Evolutionary conservation across 2,888 invertebrate species (phyloP).

Genomic region (Pocota personata): DNA sequence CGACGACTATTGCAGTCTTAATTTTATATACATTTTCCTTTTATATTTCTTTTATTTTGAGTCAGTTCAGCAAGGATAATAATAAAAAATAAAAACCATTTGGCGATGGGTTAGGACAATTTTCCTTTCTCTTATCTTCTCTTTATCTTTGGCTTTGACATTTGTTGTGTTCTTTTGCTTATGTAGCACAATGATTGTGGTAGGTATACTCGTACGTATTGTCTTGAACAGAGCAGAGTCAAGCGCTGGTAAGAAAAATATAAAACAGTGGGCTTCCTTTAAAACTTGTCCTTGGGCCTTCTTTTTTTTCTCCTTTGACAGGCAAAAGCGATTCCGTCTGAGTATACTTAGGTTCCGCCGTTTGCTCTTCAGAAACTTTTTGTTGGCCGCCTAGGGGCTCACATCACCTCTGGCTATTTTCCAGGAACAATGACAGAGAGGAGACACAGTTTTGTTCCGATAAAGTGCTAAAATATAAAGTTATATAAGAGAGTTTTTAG

Average conservation of each 20-base stretch:
- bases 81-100: slow-evolving; percentile 58
- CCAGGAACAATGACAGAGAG: slow-evolving; percentile 40
- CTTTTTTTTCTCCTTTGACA: slow-evolving; percentile 54
- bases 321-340: slow-evolving; percentile 64
- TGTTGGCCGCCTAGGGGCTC: slow-evolving; percentile 44
- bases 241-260: slow-evolving; percentile 50
- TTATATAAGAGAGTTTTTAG: background rate
- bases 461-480: slow-evolving; percentile 35
- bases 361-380: slow-evolving; percentile 53
- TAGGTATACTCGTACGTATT: slow-evolving; percentile 29
- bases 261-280: slow-evolving; percentile 46
- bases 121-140: slow-evolving; percentile 54
- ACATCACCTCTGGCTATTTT: slow-evolving; percentile 65
- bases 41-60: slow-evolving; percentile 24
- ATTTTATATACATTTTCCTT: slow-evolving; percentile 51
- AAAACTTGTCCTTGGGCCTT: slow-evolving; percentile 56
- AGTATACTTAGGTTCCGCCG: slow-evolving; percentile 62
- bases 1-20: slow-evolving; percentile 63
- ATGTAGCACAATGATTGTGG: slow-evolving; percentile 55
- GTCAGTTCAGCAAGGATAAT: slow-evolving; percentile 32
- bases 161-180: slow-evolving; percentile 58
- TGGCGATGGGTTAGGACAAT: slow-evolving; percentile 60
- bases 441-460: slow-evolving; percentile 49
- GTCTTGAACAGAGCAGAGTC: slow-evolving; percentile 41
- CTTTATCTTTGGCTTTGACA: slow-evolving; percentile 71